Conservation (phyloP, 1,140 invertebrate species). For the Leptopilina boulardi region DNA sequence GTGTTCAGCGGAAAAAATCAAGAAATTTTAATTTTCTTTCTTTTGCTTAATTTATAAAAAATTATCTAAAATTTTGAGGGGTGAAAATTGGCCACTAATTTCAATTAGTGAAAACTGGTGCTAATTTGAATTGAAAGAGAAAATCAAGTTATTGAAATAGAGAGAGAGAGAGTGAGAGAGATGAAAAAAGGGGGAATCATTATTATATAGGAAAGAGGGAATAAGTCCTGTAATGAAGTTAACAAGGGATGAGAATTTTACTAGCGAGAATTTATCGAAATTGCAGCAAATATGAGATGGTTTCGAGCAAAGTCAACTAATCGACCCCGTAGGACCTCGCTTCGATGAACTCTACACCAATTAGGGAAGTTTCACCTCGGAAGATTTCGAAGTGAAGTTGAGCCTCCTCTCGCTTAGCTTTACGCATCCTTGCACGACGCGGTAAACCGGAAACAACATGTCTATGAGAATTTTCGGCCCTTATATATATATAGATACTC, state of each 20-base stretch:
- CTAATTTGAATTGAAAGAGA: no score
- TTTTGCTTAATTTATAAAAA: no score
- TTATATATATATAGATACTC: no score
- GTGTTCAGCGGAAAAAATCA: no score
- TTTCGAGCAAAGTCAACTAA: constrained; percentile 46
- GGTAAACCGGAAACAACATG: constrained; percentile 60
- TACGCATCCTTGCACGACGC: constrained; percentile 57
- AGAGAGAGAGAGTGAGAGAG: background rate
- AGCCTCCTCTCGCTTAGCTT: constrained; percentile 55
- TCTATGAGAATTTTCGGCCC: constrained; percentile 59
- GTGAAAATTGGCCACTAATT: no score
- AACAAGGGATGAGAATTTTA: background rate
- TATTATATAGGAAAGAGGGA: background rate
- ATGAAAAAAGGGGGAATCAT: background rate
- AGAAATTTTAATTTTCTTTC: no score
- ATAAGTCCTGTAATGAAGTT: background rate
- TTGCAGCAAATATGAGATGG: constrained; percentile 25
- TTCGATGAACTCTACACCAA: constrained; percentile 54
- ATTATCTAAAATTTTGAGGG: no score
- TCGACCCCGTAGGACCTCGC: constrained; percentile 50
- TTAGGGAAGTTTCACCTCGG: constrained; percentile 58
- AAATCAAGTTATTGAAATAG: background rate
- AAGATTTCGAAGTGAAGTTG: constrained; percentile 50
- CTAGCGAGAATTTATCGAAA: constrained; percentile 17
- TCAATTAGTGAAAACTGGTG: no score